Percentiles rank a stretch among this genome's conserved stretches.
Conservation (phyloP, 2,888 invertebrate species). For the Lasioglossum lativentre region DNA sequence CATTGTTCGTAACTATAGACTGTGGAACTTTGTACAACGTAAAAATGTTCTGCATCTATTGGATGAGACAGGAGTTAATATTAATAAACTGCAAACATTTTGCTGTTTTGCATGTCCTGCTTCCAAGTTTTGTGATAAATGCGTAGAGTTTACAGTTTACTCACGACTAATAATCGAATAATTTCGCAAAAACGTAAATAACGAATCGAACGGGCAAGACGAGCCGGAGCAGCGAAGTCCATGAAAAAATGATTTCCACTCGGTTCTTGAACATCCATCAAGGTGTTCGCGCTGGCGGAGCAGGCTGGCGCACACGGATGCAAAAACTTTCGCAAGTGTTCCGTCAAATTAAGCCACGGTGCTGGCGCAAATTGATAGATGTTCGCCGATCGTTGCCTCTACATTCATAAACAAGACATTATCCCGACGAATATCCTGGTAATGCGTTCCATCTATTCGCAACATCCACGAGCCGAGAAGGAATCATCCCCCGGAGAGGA, state of each 20-base stretch:
- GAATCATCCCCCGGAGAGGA: constrained; percentile 64
- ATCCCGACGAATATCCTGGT: constrained; percentile 73
- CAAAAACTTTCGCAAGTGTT: constrained; percentile 43
- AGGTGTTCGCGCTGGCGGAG: constrained; percentile 11
- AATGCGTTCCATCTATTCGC: constrained; percentile 71
- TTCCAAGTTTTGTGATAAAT: not conserved
- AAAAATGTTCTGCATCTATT: too few relatives aligned
- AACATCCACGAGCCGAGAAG: constrained; percentile 69
- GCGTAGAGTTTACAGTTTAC: not conserved
- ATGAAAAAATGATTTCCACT: constrained; percentile 29
- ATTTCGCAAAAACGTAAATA: not conserved
- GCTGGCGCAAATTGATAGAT: constrained; percentile 70
- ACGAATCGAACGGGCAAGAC: not conserved
- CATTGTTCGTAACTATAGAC: too few relatives aligned
- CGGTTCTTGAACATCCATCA: constrained; percentile 50
- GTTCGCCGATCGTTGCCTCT: constrained; percentile 59
- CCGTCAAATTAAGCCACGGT: constrained; percentile 56
- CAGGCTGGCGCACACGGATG: not conserved
- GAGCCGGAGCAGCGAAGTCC: not conserved
- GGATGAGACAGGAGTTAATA: too few relatives aligned
- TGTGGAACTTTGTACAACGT: too few relatives aligned
- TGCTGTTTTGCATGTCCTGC: too few relatives aligned
- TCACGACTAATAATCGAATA: not conserved
- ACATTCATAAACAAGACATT: constrained; percentile 76
- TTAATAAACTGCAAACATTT: too few relatives aligned